phyloP scores from a whole-genome alignment of 2,113 vertebrate genomes.

The Seriola rivoliana region DNA sequence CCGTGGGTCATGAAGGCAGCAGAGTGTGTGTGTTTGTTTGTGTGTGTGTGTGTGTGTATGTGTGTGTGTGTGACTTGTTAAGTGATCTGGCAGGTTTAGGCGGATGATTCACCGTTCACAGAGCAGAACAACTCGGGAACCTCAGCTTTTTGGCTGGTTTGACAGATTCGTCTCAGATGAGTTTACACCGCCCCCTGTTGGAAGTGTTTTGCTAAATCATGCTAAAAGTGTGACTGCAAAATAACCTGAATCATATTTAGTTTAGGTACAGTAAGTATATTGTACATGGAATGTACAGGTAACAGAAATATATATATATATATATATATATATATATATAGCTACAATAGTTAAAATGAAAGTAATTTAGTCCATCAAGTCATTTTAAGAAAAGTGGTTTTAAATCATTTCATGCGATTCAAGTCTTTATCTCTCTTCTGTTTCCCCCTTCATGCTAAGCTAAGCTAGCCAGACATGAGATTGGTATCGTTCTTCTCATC shows the following conservation, averaged over 20 bases:
- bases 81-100: conserved; percentile 32
- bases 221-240: not conserved
- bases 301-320: not conserved
- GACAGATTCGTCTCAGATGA: not conserved
- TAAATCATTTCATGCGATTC: too few relatives aligned
- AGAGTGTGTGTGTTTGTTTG: conserved; percentile 31
- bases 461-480: not conserved
- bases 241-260: not conserved
- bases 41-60: conserved; percentile 33
- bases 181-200: conserved; percentile 71
- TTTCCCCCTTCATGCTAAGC: not conserved
- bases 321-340: too few relatives aligned
- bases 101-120: conserved; percentile 39
- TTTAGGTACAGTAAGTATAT: too few relatives aligned
- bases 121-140: conserved; percentile 31
- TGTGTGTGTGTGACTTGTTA: conserved; percentile 38
- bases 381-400: too few relatives aligned
- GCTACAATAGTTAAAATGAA: not conserved
- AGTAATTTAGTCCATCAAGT: too few relatives aligned
- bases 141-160: not conserved
- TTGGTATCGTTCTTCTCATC: not conserved
- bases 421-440: too few relatives aligned
- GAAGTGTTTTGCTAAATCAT: conserved; percentile 13
- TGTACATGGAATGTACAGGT: not conserved
- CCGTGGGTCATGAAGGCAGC: conserved; percentile 20